Conservation (phyloP, 2,888 invertebrate genomes). For the Lottia gigantea region DNA sequence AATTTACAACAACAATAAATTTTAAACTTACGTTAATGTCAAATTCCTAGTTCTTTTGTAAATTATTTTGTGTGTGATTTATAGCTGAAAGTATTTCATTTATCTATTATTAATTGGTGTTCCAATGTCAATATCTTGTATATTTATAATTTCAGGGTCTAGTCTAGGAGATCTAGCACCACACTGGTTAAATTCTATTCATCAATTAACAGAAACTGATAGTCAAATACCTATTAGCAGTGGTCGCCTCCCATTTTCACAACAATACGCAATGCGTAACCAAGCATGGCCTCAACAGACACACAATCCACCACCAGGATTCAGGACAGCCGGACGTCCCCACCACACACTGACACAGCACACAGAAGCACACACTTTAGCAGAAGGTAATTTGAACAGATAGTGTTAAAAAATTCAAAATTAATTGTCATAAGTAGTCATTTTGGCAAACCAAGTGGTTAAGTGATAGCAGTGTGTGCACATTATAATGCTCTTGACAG, state of each 20-base stretch:
- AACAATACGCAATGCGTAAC: conserved; percentile 55
- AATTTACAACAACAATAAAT: no score
- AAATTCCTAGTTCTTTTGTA: no score
- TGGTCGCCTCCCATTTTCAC: conserved; percentile 59
- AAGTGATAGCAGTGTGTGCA: no score
- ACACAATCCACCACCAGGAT: conserved; percentile 64
- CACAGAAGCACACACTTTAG: conserved; percentile 56
- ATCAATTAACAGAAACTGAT: conserved; percentile 68
- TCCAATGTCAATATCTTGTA: no score
- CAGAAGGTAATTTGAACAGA: conserved; percentile 45
- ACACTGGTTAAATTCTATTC: conserved; percentile 70
- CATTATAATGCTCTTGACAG: no score
- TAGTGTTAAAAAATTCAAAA: background rate
- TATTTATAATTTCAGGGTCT: background rate
- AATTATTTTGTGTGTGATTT: no score
- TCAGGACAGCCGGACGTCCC: conserved; percentile 57
- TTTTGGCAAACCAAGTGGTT: no score
- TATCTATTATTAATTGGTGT: no score
- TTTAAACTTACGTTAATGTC: no score
- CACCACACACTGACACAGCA: conserved; percentile 44
- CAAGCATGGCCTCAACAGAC: conserved; percentile 58
- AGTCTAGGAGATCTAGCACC: conserved; percentile 63
- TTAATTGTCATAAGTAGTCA: background rate
- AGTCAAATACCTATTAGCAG: conserved; percentile 38
- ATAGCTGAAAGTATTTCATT: no score